Evolutionary conservation across 2,888 invertebrate species (phyloP).

Genomic region (Leptopilina syphax): DNA sequence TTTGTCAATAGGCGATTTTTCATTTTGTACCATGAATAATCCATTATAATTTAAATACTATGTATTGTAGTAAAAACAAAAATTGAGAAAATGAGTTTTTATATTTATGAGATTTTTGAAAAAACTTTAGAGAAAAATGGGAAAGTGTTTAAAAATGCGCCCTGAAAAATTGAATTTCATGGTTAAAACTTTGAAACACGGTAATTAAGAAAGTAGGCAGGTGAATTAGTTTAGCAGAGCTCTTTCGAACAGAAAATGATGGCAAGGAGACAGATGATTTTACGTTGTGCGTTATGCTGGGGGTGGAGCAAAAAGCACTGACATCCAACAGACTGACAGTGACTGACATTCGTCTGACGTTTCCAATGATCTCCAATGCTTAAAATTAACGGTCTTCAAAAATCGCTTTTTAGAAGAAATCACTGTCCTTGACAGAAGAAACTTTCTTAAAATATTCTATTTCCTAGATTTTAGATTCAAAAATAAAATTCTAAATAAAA

Average conservation of each 20-base stretch:
- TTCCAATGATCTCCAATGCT: constrained; percentile 73
- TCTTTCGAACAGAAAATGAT: constrained; percentile 55
- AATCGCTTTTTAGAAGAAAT: constrained; percentile 24
- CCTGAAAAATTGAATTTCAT: constrained; percentile 24
- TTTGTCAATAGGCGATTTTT: no score
- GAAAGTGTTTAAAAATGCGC: constrained; percentile 7
- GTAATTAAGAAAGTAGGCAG: constrained; percentile 63
- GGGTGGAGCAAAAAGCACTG: constrained; percentile 57
- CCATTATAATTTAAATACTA: no score
- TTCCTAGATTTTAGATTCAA: background rate
- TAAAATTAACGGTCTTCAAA: constrained; percentile 57
- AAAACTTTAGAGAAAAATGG: background rate
- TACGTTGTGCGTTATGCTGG: constrained; percentile 44
- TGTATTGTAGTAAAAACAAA: no score
- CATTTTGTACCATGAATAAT: no score
- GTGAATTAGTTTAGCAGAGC: constrained; percentile 57
- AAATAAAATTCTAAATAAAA: background rate
- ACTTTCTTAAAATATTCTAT: constrained; percentile 2
- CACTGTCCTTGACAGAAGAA: constrained; percentile 11
- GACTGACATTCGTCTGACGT: constrained; percentile 72
- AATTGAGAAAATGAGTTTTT: no score
- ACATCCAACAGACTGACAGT: constrained; percentile 65
- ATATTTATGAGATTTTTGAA: background rate
- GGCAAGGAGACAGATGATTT: constrained; percentile 60
- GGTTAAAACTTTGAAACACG: constrained; percentile 51